A percentile compares a stretch with the other conserved stretches of the same genome.
Conservation (phyloP, 2,888 invertebrate genomes). For the Nowickia ferox region DNA sequence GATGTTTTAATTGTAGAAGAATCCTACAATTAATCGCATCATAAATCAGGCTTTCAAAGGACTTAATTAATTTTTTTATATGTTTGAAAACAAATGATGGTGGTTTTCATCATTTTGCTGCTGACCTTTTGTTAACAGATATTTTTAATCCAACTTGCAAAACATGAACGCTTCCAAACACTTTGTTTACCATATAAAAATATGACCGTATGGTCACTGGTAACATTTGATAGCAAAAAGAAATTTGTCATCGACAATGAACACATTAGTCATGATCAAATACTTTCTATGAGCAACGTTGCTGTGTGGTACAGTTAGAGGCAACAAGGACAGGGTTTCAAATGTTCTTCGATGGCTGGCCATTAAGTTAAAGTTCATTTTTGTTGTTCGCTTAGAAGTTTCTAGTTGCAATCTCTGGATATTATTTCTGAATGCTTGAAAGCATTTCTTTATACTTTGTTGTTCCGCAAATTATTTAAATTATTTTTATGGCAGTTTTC, state of each 20-base stretch:
- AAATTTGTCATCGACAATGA: neutral
- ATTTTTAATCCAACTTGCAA: neutral
- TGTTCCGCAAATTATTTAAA: neutral
- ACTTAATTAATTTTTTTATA: neutral
- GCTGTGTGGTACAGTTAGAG: neutral
- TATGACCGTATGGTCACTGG: neutral
- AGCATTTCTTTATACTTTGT: neutral
- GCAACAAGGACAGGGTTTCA: neutral
- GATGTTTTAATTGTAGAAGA: neutral
- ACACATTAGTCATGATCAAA: conserved; percentile 13
- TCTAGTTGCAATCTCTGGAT: neutral
- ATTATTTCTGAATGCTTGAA: too few species aligned
- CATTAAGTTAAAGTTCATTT: conserved; percentile 5
- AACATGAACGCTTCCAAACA: neutral
- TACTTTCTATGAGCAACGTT: neutral
- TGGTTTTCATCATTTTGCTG: neutral
- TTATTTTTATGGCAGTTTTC: neutral
- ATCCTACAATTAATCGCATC: neutral
- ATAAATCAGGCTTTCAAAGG: neutral
- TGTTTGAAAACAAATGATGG: neutral
- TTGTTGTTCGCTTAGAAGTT: neutral
- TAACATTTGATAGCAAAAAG: neutral
- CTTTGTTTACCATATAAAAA: neutral
- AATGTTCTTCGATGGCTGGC: neutral
- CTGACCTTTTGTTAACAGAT: conserved; percentile 1